Percentiles rank a stretch among this genome's conserved stretches.
phyloP scores from a whole-genome alignment of 2,113 vertebrate genomes.

The Actinemys pallida region DNA sequence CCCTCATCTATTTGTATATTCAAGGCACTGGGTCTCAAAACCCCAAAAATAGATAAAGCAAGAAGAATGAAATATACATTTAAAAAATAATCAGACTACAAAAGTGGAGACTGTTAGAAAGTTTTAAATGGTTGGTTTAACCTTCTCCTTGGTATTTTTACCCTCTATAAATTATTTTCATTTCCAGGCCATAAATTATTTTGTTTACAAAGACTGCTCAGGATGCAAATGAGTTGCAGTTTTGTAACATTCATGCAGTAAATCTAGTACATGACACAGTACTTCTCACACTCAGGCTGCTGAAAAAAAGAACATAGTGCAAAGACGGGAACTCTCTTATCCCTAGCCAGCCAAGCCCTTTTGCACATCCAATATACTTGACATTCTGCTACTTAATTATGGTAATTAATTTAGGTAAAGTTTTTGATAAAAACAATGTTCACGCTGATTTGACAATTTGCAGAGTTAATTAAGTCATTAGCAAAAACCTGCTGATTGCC shows the following conservation, averaged over 20 bases:
- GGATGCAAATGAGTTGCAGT: conserved; percentile 1
- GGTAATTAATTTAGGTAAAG: conserved; percentile 99
- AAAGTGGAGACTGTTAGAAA: conserved; percentile 41
- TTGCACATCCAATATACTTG: conserved; percentile 85
- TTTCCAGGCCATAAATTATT: conserved; percentile 28
- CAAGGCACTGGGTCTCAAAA: conserved; percentile 68
- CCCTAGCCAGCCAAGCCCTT: conserved; percentile 79
- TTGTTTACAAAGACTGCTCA: conserved; percentile 28
- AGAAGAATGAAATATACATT: conserved; percentile 63
- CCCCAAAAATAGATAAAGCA: conserved; percentile 72
- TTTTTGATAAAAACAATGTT: conserved; percentile 98
- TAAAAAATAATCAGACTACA: conserved; percentile 64
- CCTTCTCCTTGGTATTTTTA: conserved; percentile 46
- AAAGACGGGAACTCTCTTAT: conserved; percentile 78
- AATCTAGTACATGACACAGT: conserved; percentile 39
- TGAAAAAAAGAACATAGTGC: conserved; percentile 44
- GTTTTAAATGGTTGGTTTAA: conserved; percentile 42
- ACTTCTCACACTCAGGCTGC: conserved; percentile 60
- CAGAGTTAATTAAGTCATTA: conserved; percentile 99
- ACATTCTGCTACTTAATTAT: conserved; percentile 94
- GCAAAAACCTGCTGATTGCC: conserved; percentile 96
- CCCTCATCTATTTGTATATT: conserved; percentile 65
- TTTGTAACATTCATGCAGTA: background rate
- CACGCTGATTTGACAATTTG: conserved; percentile 99
- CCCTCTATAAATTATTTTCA: conserved; percentile 28